A percentile compares a stretch with the other conserved stretches of the same genome.
Conservation (phyloP, 2,888 invertebrate species). For the Incurvaria masculella region DNA sequence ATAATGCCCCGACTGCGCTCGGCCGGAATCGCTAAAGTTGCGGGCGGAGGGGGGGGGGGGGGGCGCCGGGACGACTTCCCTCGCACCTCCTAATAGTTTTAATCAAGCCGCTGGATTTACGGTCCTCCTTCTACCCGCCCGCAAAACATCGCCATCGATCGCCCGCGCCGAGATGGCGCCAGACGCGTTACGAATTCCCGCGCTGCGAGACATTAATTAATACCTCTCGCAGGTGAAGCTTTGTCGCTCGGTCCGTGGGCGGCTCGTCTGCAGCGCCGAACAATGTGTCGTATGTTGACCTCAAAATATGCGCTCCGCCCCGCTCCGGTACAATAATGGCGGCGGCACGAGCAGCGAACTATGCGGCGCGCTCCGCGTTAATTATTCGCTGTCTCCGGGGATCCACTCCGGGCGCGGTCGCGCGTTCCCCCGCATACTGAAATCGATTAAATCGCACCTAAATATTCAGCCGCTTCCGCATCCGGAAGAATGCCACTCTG, state of each 20-base stretch:
- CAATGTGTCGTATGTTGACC: not conserved
- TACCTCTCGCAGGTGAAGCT: not conserved
- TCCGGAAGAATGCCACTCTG: too few relatives aligned
- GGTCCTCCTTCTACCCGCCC: too few relatives aligned
- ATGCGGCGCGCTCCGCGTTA: not conserved
- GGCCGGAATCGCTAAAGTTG: not conserved
- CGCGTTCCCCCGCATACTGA: too few relatives aligned
- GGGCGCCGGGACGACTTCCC: too few relatives aligned
- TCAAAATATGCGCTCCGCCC: not conserved
- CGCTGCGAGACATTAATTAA: not conserved
- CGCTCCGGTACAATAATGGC: not conserved
- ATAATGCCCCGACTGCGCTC: not conserved
- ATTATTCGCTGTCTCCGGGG: not conserved
- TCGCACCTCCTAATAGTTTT: not conserved
- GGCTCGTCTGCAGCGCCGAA: not conserved
- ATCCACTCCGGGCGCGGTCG: too few relatives aligned
- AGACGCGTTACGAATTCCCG: not conserved
- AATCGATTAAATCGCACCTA: too few relatives aligned
- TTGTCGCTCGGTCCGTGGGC: not conserved
- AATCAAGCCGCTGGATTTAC: not conserved
- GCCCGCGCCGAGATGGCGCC: too few relatives aligned
- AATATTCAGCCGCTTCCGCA: too few relatives aligned
- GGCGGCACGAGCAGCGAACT: too few relatives aligned
- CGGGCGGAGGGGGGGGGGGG: not conserved
- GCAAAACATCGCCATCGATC: too few relatives aligned